phyloP scores from a whole-genome alignment of 2,888 invertebrate genomes.

The Lacanobia oleracea region DNA sequence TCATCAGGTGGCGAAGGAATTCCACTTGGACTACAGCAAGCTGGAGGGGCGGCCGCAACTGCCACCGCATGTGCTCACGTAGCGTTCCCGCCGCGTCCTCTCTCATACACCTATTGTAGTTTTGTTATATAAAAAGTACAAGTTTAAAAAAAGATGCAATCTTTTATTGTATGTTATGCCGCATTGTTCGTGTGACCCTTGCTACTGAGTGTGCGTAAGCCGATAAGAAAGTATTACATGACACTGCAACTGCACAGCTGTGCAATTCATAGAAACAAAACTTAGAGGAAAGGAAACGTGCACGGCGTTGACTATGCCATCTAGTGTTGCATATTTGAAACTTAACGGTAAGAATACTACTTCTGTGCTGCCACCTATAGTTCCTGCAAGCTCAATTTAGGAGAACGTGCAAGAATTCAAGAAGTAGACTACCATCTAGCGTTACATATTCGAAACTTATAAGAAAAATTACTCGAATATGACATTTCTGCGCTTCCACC shows the following conservation, averaged over 20 bases:
- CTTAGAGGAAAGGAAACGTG: no score
- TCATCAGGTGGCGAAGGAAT: constrained; percentile 97
- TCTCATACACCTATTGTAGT: constrained; percentile 87
- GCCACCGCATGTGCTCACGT: constrained; percentile 92
- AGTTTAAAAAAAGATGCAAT: constrained; percentile 78
- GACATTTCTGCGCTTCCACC: no score
- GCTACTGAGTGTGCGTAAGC: background rate
- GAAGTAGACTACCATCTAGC: no score
- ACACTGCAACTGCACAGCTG: background rate
- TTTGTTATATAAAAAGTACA: constrained; percentile 91
- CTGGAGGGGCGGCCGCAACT: constrained; percentile 97
- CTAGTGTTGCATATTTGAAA: no score
- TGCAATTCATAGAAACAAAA: background rate
- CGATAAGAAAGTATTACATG: background rate
- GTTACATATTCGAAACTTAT: no score
- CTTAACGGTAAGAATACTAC: no score
- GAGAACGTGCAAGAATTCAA: no score
- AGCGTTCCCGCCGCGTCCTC: constrained; percentile 80
- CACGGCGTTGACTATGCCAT: no score
- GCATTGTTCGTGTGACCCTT: constrained; percentile 15
- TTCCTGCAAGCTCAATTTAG: no score
- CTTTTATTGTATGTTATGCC: constrained; percentile 54
- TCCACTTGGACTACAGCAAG: constrained; percentile 99
- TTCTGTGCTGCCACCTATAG: no score
- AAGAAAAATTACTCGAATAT: no score